Base-by-base conservation (phyloP, 2,113 vertebrate species). In the Podiceps cristatus region DNA sequence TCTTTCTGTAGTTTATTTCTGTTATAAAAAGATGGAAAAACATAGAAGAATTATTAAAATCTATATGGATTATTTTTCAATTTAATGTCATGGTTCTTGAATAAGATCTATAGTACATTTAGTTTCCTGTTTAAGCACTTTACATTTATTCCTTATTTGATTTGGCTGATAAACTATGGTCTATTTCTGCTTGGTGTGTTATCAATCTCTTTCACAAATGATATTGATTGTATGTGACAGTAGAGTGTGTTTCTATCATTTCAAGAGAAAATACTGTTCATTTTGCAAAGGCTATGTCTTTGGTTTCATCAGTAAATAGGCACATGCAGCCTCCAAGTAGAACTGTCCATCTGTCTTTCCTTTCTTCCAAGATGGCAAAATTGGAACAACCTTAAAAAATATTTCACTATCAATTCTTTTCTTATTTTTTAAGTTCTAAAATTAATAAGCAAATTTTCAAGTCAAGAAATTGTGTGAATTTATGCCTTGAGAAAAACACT, bases 371-470 rank as follows among this genome's bases (percentile, higher is more conserved):
- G 25, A 59, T 42, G 53, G 4, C 12, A 94, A 91, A 90, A 93
- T 90, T 78, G 81, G 18, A 77, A 72, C 69, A 87, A 52, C 8
- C 33, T 78, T 56, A 1, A 23, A 50, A 78, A 33, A 76, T 80
- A 53, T 71, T 75, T 96, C 56, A 58, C 86, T 93, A 75, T 93
- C 84, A 81, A 42, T 90, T 23, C 5, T 11, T 88, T 85, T 78
- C 58, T 74, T 68, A 12, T 86, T 87, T 95, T 92, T 89, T 5
- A 58, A 93, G 59, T 77, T 96, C 76, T 76, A 94, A 96, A 96
- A 80, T 84, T 96, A 95, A 90, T 85, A 95, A 90, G 44, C 5
- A 81, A 24, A 55, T 83, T 94, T 97, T 96, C 77, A 69, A 90
- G 81, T 75, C 84, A 74, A 80, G 45, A 68, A 40, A 3, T 44